A percentile compares a stretch with the other conserved stretches of the same genome.
These are phyloP conservation scores for Drosophila santomea DNA, from an alignment of 1,140 invertebrate species.

Conservation along the genomic window DNA sequence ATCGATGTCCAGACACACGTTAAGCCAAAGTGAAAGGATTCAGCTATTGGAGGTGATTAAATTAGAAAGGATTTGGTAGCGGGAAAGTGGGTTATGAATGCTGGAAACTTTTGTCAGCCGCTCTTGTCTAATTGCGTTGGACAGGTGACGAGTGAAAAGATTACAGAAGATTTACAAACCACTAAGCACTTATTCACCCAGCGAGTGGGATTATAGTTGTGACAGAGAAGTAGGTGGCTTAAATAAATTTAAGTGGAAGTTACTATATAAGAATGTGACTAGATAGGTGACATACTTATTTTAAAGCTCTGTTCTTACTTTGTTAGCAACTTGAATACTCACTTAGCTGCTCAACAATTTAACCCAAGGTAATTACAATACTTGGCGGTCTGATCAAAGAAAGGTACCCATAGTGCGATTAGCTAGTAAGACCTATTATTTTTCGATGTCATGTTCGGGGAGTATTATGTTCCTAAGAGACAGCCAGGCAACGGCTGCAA, in stretches of 20 bases:
- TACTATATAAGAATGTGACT: too few species aligned
- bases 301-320: neutral
- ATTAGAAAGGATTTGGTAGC: slow-evolving; percentile 50
- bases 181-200: neutral
- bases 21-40: slow-evolving; percentile 51
- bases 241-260: neutral
- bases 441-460: slow-evolving; percentile 28
- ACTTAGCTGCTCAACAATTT: slow-evolving; percentile 1
- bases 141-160: slow-evolving; percentile 29
- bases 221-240: neutral
- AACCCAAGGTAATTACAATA: slow-evolving; percentile 8
- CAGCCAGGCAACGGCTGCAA: slow-evolving; percentile 26
- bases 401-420: slow-evolving; percentile 16
- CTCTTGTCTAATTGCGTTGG: slow-evolving; percentile 35
- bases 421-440: slow-evolving; percentile 9
- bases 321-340: neutral
- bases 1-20: neutral
- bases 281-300: neutral
- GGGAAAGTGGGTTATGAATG: slow-evolving; percentile 37
- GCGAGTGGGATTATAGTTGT: neutral
- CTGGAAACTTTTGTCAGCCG: slow-evolving; percentile 21
- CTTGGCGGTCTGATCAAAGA: slow-evolving; percentile 26
- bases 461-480: slow-evolving; percentile 13
- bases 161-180: slow-evolving; percentile 25
- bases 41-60: slow-evolving; percentile 33